Evolutionary conservation across 2,113 vertebrate genomes (phyloP), one percentile per base, ranked within the genome.

Genomic region (Solea senegalensis): DNA sequence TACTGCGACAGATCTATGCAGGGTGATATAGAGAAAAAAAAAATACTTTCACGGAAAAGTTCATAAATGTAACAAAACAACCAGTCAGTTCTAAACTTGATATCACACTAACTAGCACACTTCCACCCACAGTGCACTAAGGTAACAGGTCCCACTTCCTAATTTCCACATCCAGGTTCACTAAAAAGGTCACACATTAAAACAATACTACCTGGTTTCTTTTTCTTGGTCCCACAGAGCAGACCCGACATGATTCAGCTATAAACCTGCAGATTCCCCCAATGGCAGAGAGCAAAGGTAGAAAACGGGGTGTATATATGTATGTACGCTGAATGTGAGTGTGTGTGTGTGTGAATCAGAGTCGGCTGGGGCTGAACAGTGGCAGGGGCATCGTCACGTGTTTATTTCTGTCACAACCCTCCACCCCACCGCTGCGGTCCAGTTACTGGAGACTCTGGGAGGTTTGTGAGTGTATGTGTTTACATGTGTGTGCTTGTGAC

Each of bases 221-320:
- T 95, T 86, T 82, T 93, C 80, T 94, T 96, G 65, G 93, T 92
- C 75, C 95, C 94, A 64, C 96, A 97, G 53, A 97, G 91, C 6
- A 96, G 92, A 0, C 93, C 93, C 0, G 96, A 94, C 96, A 97
- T 97, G 72, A 84, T 15, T 0, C 59, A 60, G 34, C 60, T 27
- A 53, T 9, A 65, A 76, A 78, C 40, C 72, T 44, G 60, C 7
- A 45, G 51, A 71, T 74, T 81, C 34, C 27, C 40, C 45, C 3
- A 62, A 76, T 15, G 3, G 58, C 70, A 40, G 1, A 0, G n/a
- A 73, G 53, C 0, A 12, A 69, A 46, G 68, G 49, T 48, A 64
- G 77, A 53, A 77, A 70, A 65, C 21, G 45, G 27, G 39, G 62
- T 56, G 39, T 66, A 3, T 41, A 44, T 67, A 34, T 41, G 55